Conservation (phyloP, 2,888 invertebrate genomes). For the Andrena fulva region DNA sequence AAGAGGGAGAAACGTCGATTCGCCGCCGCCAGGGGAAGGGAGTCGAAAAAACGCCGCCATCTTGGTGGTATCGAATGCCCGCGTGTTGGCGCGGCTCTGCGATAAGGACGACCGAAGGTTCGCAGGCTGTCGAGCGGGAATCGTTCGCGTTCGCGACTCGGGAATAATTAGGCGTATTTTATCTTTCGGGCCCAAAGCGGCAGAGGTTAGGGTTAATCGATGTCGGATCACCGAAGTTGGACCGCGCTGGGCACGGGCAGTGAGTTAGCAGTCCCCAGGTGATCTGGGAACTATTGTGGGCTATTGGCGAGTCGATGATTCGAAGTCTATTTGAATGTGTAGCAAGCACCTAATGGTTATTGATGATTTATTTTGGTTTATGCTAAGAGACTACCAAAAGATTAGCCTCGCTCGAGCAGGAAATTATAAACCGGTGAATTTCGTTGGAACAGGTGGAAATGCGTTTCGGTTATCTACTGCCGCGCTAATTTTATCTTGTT, state of each 20-base stretch:
- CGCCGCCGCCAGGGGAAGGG: slow-evolving; percentile 35
- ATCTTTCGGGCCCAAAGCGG: no score
- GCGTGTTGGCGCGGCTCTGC: slow-evolving; percentile 16
- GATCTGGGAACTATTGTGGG: background rate
- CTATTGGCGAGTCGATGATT: background rate
- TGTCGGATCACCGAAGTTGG: background rate
- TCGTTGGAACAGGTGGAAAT: background rate
- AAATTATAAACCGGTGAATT: no score
- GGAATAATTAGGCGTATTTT: background rate
- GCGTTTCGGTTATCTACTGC: background rate
- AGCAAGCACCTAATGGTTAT: background rate
- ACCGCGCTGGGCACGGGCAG: background rate
- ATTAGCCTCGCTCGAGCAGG: background rate
- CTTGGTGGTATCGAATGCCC: slow-evolving; percentile 46
- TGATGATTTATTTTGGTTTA: background rate
- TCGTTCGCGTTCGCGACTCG: background rate
- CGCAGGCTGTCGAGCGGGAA: no score
- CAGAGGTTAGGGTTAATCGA: background rate
- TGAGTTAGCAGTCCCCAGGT: background rate
- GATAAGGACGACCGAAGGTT: slow-evolving; percentile 6
- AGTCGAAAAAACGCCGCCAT: slow-evolving; percentile 68
- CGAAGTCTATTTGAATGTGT: background rate
- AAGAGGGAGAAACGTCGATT: slow-evolving; percentile 65
- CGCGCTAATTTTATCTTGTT: background rate
- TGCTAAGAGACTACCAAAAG: background rate